Evolutionary conservation across 2,113 vertebrate species (phyloP), one percentile per base, ranked within the genome.

Genomic region (Sander lucioperca): DNA sequence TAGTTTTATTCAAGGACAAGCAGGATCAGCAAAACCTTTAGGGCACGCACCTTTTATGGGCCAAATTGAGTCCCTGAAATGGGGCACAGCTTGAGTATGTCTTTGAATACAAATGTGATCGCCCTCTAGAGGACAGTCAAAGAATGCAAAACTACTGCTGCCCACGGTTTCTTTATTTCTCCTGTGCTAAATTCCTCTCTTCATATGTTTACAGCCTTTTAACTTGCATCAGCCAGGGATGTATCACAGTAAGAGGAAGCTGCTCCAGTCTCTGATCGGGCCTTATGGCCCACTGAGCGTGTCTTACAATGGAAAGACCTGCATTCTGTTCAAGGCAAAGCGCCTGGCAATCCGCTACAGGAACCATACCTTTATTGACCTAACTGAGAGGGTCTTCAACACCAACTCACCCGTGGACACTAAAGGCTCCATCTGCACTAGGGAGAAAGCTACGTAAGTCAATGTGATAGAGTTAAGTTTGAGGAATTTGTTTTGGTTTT

Each of bases 311-410:
- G 97, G 96, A 78, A 96, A 94, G 67, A 95, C 96, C 61, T 99
- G 98, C 92, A 97, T 99, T 94, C 96, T 99, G 13, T 99, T 99
- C 92, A 97, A 97, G 95, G 96, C 97, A 71, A 99, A 96, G 91
- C 97, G 96, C 79, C 94, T 99, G 89, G 94, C 94, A 65, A 96
- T 99, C 86, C 96, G 96, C 76, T 95, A 97, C 85, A 96, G 96
- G 88, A 98, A 99, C 90, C 96, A 97, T 82, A 96, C 95, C 0
- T 96, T 96, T 74, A 95, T 99, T 86, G 97, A 99, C 83, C 84
- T 99, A 87, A 97, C 97, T 0, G 96, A 97, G 80, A 95, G 91
- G 90, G 90, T 96, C 0, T 96, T 98, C 61, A 96, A 96, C 72
- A 87, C 94, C 75, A 95, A 89, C 14, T 93, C 95, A 21, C 95